phyloP scores from a whole-genome alignment of 2,113 vertebrate species.

The Triplophysa tibetana region DNA sequence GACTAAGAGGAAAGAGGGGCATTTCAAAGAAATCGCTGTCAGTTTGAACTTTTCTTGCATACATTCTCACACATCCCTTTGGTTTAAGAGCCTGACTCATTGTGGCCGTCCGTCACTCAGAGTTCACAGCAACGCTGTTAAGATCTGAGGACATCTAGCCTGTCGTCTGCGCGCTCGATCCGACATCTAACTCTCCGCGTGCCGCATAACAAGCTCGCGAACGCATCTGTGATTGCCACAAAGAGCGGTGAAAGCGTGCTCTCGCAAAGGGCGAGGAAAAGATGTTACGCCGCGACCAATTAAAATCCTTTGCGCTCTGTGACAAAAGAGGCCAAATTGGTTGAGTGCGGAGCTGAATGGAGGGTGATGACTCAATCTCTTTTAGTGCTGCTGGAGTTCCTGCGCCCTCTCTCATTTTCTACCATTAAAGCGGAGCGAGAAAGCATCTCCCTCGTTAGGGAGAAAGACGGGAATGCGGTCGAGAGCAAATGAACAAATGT shows the following conservation, averaged over 20 bases:
- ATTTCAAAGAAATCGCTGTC: too few species aligned
- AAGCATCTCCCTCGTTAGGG: conserved; percentile 57
- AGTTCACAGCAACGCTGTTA: conserved; percentile 45
- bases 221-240: conserved; percentile 8
- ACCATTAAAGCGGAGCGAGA: conserved; percentile 68
- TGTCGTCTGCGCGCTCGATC: background rate
- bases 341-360: conserved; percentile 68
- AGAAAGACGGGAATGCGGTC: conserved; percentile 7
- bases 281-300: conserved; percentile 60
- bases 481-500: background rate
- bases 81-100: too few species aligned
- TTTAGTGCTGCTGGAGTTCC: conserved; percentile 70
- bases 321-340: conserved; percentile 71
- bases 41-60: too few species aligned
- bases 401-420: conserved; percentile 68
- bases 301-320: conserved; percentile 71
- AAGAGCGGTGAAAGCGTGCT: background rate
- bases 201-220: conserved; percentile 7
- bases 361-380: conserved; percentile 76
- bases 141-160: conserved; percentile 26
- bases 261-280: conserved; percentile 30
- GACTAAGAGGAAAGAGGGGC: conserved; percentile 18
- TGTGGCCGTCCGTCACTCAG: too few species aligned
- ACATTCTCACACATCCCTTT: too few species aligned
- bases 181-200: conserved; percentile 1